Base-by-base conservation (phyloP, 2,797 vertebrate species). In the Cynopterus sphinx region DNA sequence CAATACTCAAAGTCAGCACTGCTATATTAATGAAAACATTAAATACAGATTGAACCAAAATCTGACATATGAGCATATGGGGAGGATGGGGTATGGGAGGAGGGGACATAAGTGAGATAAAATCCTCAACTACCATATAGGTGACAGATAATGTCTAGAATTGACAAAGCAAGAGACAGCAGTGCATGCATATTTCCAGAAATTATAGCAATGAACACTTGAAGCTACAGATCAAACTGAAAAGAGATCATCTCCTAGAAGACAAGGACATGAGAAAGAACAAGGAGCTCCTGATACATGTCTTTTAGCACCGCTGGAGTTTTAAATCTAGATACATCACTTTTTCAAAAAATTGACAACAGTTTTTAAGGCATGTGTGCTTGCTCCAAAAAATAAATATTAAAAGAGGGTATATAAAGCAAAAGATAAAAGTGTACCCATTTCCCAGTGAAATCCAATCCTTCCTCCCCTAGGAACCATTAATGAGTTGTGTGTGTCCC, bases 11-110 rank as follows among this genome's bases (percentile, higher is more conserved):
- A 63, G 81, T 39, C 59, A 90, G 43, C 41, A 67, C 9, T 55
- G 43, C 70, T 87, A 26, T 33, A 91, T n/a, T 94, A 94, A 90
- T 92, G 59, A 95, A 94, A 88, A 88, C 19, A 55, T 75, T 83
- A 43, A 84, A 53, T 67, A 89, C 13, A 79, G 57, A 74, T 74
- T 53, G 79, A 83, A 94, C 31, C 78, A 94, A 81, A 96, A 82
- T 13, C 67, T 74, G 28, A 79, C 46, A 78, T 84, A 75, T 4
- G 24, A 49, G 4, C 65, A 71, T 22, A 43, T 17, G 73, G 26
- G 41, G n/a, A 93, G 46, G 28, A 28, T 49, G 75, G 13, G 28
- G 43, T 6, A 67, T 31, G 57, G 43, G n/a, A 31, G 31, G 12
- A 13, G 55, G 9, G 5, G 7, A 11, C 16, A 10, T 87, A 55